phyloP scores from a whole-genome alignment of 2,113 vertebrate genomes.

The Malurus elegans region DNA sequence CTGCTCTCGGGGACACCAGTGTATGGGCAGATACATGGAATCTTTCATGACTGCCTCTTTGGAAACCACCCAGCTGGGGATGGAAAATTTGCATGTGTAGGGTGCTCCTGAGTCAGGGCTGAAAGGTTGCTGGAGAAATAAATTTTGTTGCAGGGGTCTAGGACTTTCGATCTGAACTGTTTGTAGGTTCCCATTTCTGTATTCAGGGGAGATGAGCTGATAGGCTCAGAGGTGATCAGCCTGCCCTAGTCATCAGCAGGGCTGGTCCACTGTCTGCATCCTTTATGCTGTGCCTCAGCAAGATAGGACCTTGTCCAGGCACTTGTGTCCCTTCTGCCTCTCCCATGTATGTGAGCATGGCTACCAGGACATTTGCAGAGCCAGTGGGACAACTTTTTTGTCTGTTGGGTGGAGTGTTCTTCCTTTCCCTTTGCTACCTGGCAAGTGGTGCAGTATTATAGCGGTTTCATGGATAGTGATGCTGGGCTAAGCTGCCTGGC shows the following conservation, averaged over 20 bases:
- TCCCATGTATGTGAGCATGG: fast-evolving
- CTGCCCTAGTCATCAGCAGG: neutral
- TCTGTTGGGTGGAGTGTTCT: fast-evolving
- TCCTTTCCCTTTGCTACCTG: fast-evolving
- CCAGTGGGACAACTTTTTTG: neutral
- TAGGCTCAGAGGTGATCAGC: neutral
- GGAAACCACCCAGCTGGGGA: neutral
- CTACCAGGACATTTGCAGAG: neutral
- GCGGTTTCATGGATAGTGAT: neutral
- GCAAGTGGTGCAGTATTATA: neutral
- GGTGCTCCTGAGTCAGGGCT: neutral
- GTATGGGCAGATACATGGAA: neutral
- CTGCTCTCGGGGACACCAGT: neutral
- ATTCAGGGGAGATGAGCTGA: neutral
- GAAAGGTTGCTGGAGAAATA: neutral
- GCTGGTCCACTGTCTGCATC: neutral
- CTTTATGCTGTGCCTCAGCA: neutral
- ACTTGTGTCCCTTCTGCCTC: fast-evolving
- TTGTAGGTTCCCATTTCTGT: neutral
- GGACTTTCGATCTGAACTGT: neutral
- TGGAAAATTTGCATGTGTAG: constrained; percentile 9
- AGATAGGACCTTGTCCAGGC: neutral
- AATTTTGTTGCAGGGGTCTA: neutral
- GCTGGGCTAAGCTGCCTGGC: neutral
- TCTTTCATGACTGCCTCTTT: neutral